Evolutionary conservation across 1,140 invertebrate genomes (phyloP).

Genomic region (Acromyrmex echinatior): DNA sequence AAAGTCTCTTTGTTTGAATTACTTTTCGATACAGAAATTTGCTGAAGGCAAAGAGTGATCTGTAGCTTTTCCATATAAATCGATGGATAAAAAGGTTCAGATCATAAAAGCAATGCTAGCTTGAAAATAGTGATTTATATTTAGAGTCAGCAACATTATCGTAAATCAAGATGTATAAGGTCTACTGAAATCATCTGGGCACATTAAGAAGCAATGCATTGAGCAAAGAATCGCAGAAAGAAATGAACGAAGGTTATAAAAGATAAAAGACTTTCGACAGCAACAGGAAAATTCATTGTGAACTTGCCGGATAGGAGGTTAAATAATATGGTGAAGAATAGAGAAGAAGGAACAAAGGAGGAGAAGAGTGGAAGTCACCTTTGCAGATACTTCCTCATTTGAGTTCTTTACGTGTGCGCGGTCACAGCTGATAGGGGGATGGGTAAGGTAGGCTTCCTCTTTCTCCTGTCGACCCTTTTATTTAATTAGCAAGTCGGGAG

Average conservation of each 20-base stretch:
- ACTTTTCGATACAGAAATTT: constrained; percentile 6
- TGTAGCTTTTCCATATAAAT: not conserved
- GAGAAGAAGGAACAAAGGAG: constrained; percentile 5
- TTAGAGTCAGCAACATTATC: not conserved
- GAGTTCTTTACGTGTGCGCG: constrained; percentile 40
- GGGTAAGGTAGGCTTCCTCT: constrained; percentile 23
- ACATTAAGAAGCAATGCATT: not conserved
- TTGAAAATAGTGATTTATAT: not conserved
- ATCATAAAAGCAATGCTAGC: not conserved
- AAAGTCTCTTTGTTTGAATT: not conserved
- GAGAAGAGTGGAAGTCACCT: constrained; percentile 12
- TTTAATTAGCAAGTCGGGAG: constrained; percentile 72
- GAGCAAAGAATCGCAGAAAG: too few species aligned
- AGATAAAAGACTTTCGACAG: not conserved
- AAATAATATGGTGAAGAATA: not conserved
- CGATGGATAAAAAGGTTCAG: not conserved
- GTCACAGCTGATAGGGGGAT: constrained; percentile 20
- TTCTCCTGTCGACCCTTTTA: constrained; percentile 66
- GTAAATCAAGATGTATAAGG: not conserved
- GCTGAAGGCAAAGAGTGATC: too few species aligned
- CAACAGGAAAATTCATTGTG: not conserved
- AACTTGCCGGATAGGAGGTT: not conserved
- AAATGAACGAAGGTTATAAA: not conserved
- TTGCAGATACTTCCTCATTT: constrained; percentile 24
- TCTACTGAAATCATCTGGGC: not conserved